Base-by-base conservation (phyloP, 2,888 invertebrate genomes). In the Zele albiditarsus region DNA sequence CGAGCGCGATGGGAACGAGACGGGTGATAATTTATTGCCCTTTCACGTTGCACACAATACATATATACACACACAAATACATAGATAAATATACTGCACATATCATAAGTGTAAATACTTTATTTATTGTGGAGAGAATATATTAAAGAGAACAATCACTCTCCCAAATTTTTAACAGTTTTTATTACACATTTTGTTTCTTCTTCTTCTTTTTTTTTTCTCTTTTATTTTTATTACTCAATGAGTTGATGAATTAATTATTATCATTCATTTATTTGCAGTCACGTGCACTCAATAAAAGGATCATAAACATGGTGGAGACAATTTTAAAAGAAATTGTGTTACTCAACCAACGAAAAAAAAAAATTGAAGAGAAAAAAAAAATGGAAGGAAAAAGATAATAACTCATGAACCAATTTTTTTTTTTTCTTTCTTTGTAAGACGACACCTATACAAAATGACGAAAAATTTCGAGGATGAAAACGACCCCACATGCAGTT, bases 1-100 rank as follows among this genome's bases (percentile, higher is more conserved):
- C 60, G 60, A 60, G 60, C 60, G 60, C 25, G 28, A 16, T 60
- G 60, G 53, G 20, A 53, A 53, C n/a, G 53, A 53, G 53, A 53
- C 53, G 53, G 20, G 53, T 8, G 53, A 53, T 53, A 53, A 53
- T 53, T 53, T 53, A 53, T 53, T 53, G 53, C 53, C 53, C 53
- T 53, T 53, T 53, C 53, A 53, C 53, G 23, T 53, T 20, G 8
- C 23, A 53, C 5, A 53, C 20, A 53, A 46, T 14, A 46, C 33
- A 33, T 3, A 33, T 33, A 33, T 46, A 46, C 16, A 46, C n/a
- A 46, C 38, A 12, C 31, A 31, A 6, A 4, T 38, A 38, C 12
- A 38, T 23, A 53, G 5, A 53, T 10, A 4, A 20, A 53, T 53
- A 5, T 6, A 53, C 53, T 53, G 53, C 53, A 53, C 53, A 53